Conservation (phyloP, 2,888 invertebrate genomes). For the Machimus rusticus region DNA sequence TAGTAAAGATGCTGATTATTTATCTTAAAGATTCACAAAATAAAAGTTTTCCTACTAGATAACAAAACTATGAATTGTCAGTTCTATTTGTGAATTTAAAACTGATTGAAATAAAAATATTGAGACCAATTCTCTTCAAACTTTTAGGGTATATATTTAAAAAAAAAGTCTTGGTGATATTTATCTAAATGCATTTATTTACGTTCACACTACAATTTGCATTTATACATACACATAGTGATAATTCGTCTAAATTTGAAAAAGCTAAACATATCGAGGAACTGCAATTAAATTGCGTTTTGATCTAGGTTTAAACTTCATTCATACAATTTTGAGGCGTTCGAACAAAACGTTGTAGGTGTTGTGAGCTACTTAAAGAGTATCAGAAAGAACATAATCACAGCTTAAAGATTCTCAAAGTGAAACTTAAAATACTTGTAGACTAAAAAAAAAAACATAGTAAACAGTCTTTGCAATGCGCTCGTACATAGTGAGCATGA, state of each 20-base stretch:
- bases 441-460: not conserved
- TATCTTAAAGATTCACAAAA: too few relatives aligned
- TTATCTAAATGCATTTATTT: conserved; percentile 15
- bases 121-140: too few relatives aligned
- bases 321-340: not conserved
- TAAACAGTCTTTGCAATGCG: conserved; percentile 25
- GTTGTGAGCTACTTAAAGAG: not conserved
- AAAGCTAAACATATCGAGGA: conserved; percentile 13
- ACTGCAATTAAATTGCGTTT: conserved; percentile 23
- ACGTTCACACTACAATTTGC: conserved; percentile 3
- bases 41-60: too few relatives aligned
- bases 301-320: not conserved
- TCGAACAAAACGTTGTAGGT: not conserved
- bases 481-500: not conserved
- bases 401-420: conserved; percentile 28
- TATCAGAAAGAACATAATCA: conserved; percentile 19
- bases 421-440: conserved; percentile 1
- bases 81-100: too few relatives aligned
- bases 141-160: too few relatives aligned
- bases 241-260: conserved; percentile 12
- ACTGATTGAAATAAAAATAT: too few relatives aligned
- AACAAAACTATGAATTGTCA: too few relatives aligned
- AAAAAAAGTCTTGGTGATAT: not conserved
- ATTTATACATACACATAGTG: conserved; percentile 19
- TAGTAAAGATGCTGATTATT: too few relatives aligned